phyloP scores from a whole-genome alignment of 1,140 invertebrate species.

The Habropoda laboriosa region DNA sequence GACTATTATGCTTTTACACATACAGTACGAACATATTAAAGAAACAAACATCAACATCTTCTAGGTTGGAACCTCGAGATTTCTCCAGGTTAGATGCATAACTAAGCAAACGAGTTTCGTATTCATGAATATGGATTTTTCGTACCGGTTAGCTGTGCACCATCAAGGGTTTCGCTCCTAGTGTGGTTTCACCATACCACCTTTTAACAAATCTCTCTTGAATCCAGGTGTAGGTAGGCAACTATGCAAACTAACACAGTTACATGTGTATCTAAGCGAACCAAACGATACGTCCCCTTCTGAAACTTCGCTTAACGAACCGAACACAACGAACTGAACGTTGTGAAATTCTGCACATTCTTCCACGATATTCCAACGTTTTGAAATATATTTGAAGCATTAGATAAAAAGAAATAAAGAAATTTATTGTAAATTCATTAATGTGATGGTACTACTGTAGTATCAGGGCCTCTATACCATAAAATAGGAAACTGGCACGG shows the following conservation, averaged over 20 bases:
- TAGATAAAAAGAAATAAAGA: too few relatives aligned
- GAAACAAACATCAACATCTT: constrained; percentile 64
- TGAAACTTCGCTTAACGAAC: constrained; percentile 34
- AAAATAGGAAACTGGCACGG: too few relatives aligned
- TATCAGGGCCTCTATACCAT: too few relatives aligned
- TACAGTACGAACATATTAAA: background rate
- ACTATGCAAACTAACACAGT: constrained; percentile 8
- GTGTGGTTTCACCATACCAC: background rate
- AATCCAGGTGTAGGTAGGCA: background rate
- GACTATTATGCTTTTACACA: constrained; percentile 15
- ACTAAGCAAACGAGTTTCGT: background rate
- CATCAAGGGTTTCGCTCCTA: constrained; percentile 8
- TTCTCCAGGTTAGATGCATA: constrained; percentile 56
- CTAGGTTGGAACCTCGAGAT: constrained; percentile 36
- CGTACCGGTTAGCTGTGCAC: constrained; percentile 27
- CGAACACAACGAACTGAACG: background rate
- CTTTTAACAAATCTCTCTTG: constrained; percentile 14
- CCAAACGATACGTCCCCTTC: constrained; percentile 14
- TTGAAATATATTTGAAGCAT: too few relatives aligned
- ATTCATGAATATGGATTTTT: constrained; percentile 71
- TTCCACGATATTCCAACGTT: too few relatives aligned
- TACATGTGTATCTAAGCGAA: constrained; percentile 1
- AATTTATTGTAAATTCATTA: too few relatives aligned
- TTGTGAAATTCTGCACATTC: constrained; percentile 12
- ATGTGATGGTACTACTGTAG: too few relatives aligned